Conservation (phyloP, 2,113 vertebrate species). For the Syngnathus scovelli region DNA sequence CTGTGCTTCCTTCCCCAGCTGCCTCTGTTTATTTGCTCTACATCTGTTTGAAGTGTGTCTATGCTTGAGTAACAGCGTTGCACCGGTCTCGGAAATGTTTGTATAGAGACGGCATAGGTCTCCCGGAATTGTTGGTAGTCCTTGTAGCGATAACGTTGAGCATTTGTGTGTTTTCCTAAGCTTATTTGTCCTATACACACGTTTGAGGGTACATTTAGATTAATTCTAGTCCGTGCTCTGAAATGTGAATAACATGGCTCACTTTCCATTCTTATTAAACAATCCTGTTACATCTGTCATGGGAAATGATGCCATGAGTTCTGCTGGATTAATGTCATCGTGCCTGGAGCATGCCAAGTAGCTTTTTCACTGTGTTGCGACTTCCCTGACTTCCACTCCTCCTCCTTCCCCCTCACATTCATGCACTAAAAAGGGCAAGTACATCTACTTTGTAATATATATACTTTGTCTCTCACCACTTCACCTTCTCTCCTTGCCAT, state of each 20-base stretch:
- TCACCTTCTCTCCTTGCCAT: slow-evolving; percentile 14
- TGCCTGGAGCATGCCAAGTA: slow-evolving; percentile 62
- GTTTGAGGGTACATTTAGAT: no score
- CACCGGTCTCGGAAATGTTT: slow-evolving; percentile 34
- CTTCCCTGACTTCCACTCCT: slow-evolving; percentile 23
- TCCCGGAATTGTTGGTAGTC: slow-evolving; percentile 15
- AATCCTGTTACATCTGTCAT: slow-evolving; percentile 68
- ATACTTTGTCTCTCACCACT: slow-evolving; percentile 6
- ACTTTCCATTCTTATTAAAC: slow-evolving; percentile 78
- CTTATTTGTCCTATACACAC: slow-evolving; percentile 9
- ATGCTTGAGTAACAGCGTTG: slow-evolving; percentile 33
- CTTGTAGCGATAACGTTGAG: slow-evolving; percentile 7
- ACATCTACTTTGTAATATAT: slow-evolving; percentile 16
- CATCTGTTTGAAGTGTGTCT: slow-evolving; percentile 51
- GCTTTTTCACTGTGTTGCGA: slow-evolving; percentile 44
- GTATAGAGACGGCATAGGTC: slow-evolving; percentile 20
- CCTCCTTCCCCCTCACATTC: slow-evolving; percentile 13
- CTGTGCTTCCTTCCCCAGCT: slow-evolving; percentile 44
- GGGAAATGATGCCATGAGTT: slow-evolving; percentile 66
- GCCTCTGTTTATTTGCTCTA: slow-evolving; percentile 53
- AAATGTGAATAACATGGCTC: slow-evolving; percentile 53
- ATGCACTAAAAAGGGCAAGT: slow-evolving; percentile 2
- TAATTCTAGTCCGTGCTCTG: slow-evolving; percentile 16
- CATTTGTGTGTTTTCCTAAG: slow-evolving; percentile 11
- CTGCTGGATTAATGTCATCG: slow-evolving; percentile 67